These are phyloP conservation scores for Diploptera punctata DNA, from an alignment of 2,888 invertebrate genomes.

Conservation along the genomic window DNA sequence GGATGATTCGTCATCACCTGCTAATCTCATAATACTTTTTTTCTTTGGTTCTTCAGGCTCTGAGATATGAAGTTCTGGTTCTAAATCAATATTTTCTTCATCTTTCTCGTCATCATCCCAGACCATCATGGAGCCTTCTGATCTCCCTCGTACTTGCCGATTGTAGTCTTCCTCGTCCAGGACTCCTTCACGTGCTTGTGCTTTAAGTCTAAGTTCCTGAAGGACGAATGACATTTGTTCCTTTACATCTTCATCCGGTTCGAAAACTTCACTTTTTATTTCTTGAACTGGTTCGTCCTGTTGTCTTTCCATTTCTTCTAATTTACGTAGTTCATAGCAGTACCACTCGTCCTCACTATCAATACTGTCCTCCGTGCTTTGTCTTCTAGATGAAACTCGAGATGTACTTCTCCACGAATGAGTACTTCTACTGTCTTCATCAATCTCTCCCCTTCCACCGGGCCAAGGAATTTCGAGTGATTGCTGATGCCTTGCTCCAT, in stretches of 20 bases:
- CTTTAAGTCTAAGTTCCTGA: constrained; percentile 75
- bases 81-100: neutral
- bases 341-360: constrained; percentile 95
- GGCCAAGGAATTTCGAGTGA: constrained; percentile 82
- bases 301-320: constrained; percentile 85
- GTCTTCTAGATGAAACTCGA: constrained; percentile 82
- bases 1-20: constrained; percentile 61
- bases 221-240: constrained; percentile 83
- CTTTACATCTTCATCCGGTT: constrained; percentile 73
- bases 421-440: constrained; percentile 86
- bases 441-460: constrained; percentile 62
- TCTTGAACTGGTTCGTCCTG: constrained; percentile 64
- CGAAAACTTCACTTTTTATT: constrained; percentile 53
- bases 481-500: constrained; percentile 71
- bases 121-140: constrained; percentile 18
- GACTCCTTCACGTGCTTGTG: constrained; percentile 57
- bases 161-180: constrained; percentile 54
- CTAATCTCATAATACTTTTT: constrained; percentile 22
- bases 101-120: constrained; percentile 46
- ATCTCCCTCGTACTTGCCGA: constrained; percentile 37
- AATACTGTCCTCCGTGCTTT: constrained; percentile 92
- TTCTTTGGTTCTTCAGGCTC: constrained; percentile 23
- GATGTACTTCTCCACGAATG: constrained; percentile 89
- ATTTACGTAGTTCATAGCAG: constrained; percentile 83
- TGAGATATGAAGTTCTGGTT: neutral